Base-by-base conservation (phyloP, 2,113 vertebrate genomes). In the Stigmatopora nigra region DNA sequence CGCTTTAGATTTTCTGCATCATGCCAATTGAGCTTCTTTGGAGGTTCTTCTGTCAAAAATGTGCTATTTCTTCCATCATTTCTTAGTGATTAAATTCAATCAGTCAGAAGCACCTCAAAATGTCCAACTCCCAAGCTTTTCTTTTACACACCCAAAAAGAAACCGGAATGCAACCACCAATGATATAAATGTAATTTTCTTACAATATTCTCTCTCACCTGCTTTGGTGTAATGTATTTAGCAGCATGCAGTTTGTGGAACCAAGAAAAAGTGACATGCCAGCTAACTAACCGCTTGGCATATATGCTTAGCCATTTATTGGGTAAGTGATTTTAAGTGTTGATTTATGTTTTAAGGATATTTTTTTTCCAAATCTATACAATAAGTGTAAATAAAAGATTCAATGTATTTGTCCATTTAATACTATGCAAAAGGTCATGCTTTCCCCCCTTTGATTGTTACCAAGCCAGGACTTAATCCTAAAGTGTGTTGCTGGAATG, bases 371-470 rank as follows among this genome's bases (percentile, higher is more conserved):
- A 94, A 94, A 92, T 94, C 94, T 96, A 94, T 94, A 96, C 91
- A 94, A 96, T 97, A 96, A 98, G 91, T 98, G 97, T 99, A 98
- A 96, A 98, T 98, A 98, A 98, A 99, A 91, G 95, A 93, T 91
- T 96, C 92, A 93, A 93, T 93, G 91, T 97, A 91, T 95, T 93
- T 97, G 93, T 97, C 97, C 94, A 98, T 98, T 95, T 99, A 98
- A 90, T 96, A 98, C 96, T 99, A 99, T 98, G 96, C 96, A 97
- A 99, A 95, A 92, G 91, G 91, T 94, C 91, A 93, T 93, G 95
- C 93, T 97, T 95, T 95, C 94, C 22, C 17, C 7, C 6, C 19
- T 19, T 91, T 90, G 87, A 91, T 93, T 90, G 93, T 95, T 93
- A 92, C 90, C 90, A 90, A 88, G 80, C 90, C 86, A 41, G 38